Conservation (phyloP, 2,888 invertebrate species). For the Lycocerus yunnanus region DNA sequence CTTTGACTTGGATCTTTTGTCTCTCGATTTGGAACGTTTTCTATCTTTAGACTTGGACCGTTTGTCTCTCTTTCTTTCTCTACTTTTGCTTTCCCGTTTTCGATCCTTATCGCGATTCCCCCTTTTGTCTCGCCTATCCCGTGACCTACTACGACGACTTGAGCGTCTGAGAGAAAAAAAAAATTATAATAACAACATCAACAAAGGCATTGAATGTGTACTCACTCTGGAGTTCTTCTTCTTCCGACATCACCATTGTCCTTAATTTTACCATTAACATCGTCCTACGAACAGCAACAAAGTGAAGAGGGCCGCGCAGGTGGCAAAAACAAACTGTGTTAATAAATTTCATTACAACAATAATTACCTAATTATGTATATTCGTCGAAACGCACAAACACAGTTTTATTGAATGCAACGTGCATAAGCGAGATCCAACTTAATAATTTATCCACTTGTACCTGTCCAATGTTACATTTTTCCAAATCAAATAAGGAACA, state of each 20-base stretch:
- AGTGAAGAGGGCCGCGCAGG: constrained; percentile 45
- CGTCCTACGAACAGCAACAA: constrained; percentile 60
- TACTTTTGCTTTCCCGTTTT: constrained; percentile 37
- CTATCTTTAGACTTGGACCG: constrained; percentile 42
- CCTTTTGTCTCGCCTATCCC: constrained; percentile 60
- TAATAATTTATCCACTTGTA: constrained; percentile 6
- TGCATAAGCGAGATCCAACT: constrained; percentile 12
- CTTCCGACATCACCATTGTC: constrained; percentile 64
- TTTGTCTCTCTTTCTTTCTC: constrained; percentile 49
- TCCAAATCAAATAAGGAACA: background rate
- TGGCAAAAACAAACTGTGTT: constrained; percentile 55
- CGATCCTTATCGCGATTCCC: constrained; percentile 43
- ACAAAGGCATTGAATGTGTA: background rate
- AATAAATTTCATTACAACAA: constrained; percentile 45
- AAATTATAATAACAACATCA: background rate
- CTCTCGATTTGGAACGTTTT: constrained; percentile 49
- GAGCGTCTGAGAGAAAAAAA: constrained; percentile 27
- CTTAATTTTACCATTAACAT: constrained; percentile 60
- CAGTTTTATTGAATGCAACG: constrained; percentile 5
- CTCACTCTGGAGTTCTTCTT: constrained; percentile 61
- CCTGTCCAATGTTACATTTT: background rate
- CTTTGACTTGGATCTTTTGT: constrained; percentile 34
- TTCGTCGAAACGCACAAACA: constrained; percentile 1
- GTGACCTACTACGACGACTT: constrained; percentile 38
- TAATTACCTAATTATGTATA: constrained; percentile 30